A percentile compares a stretch with the other conserved stretches of the same genome.
These are phyloP conservation scores for Hemibagrus wyckioides DNA, from an alignment of 2,113 vertebrate genomes.

Conservation along the genomic window DNA sequence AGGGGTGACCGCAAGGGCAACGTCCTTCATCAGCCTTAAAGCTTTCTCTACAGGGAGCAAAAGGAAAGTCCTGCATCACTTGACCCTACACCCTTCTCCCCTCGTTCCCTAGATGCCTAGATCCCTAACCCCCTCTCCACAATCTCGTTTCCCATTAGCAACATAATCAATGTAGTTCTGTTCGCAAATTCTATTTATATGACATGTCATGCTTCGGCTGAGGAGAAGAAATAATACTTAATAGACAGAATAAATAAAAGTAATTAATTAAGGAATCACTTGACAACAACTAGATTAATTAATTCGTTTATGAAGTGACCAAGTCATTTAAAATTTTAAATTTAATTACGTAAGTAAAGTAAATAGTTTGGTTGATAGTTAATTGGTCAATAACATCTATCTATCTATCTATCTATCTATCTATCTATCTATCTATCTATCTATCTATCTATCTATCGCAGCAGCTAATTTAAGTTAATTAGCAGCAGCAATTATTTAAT, in stretches of 20 bases:
- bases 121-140: background rate
- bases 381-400: too few species aligned
- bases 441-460: too few species aligned
- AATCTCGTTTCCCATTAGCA: background rate
- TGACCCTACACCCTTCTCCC: slow-evolving; percentile 8
- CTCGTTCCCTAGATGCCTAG: background rate
- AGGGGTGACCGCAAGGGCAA: slow-evolving; percentile 76
- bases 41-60: slow-evolving; percentile 67
- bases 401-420: too few species aligned
- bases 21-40: slow-evolving; percentile 62
- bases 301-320: too few species aligned
- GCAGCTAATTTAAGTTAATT: too few species aligned
- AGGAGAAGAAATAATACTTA: background rate
- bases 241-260: background rate
- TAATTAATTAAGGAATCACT: background rate
- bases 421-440: too few species aligned
- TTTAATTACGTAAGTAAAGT: too few species aligned
- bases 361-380: too few species aligned
- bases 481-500: too few species aligned
- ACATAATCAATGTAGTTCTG: background rate
- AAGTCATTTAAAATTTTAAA: too few species aligned
- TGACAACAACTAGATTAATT: too few species aligned
- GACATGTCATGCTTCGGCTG: background rate
- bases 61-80: slow-evolving; percentile 67
- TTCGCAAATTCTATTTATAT: background rate